Conservation (phyloP, 64 coral and sea anemone species). For the Pocillopora damicornis region DNA sequence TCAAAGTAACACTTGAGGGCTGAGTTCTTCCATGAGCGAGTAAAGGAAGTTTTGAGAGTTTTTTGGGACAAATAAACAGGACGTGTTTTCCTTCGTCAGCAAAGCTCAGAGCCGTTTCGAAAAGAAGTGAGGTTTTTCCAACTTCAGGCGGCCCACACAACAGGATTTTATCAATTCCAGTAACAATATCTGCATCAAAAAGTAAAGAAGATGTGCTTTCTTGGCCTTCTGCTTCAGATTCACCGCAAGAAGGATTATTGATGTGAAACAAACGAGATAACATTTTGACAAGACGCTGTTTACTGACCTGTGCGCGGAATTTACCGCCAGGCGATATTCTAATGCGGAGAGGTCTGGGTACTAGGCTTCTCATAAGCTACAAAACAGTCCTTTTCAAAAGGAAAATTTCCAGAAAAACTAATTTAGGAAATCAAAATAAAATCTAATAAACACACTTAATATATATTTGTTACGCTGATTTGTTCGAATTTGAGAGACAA, state of each 20-base stretch:
- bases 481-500: not conserved
- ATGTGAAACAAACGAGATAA: conserved; percentile 42
- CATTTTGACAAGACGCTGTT: not conserved
- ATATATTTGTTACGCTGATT: not conserved
- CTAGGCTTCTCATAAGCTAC: not conserved
- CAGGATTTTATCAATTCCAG: conserved; percentile 23
- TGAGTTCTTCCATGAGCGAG: conserved; percentile 40
- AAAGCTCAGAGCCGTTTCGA: conserved; percentile 69
- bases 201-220: not conserved
- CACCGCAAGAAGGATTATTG: not conserved
- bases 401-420: not conserved
- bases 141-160: conserved; percentile 41
- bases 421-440: not conserved
- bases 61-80: conserved; percentile 65
- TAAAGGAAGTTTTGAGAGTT: conserved; percentile 54
- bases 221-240: not conserved
- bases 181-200: conserved; percentile 29
- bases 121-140: conserved; percentile 77
- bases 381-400: not conserved
- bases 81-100: conserved; percentile 81
- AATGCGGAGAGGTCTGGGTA: not conserved
- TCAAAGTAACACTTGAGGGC: conserved; percentile 44
- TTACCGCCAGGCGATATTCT: not conserved
- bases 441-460: not conserved
- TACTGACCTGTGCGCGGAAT: not conserved